A percentile compares a stretch with the other conserved stretches of the same genome.
Conservation (phyloP, 2,797 vertebrate genomes). For the Podargus strigoides region DNA sequence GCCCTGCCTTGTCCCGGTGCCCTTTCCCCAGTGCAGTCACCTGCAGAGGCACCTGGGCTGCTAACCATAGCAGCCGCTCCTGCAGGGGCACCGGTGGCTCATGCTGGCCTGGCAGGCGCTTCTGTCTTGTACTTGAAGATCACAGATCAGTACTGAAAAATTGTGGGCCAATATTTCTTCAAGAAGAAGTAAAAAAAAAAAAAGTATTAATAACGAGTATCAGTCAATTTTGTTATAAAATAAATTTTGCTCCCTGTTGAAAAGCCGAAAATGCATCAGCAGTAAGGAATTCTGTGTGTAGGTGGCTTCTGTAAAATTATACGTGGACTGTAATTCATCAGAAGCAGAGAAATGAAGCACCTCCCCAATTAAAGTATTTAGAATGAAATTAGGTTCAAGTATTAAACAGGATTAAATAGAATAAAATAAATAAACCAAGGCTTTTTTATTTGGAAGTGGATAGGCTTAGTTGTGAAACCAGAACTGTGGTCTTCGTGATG, state of each 20-base stretch:
- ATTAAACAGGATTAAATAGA: not conserved
- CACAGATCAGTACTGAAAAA: not conserved
- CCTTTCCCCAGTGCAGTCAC: not conserved
- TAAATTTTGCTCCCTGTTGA: not conserved
- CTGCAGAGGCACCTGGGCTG: not conserved
- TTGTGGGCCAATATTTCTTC: not conserved
- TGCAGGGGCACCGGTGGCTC: not conserved
- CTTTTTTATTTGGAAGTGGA: not conserved
- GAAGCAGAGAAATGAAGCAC: not conserved
- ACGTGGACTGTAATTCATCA: accelerated
- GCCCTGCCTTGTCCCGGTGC: too few species aligned
- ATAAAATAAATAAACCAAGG: not conserved
- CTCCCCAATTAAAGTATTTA: not conserved
- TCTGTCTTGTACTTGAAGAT: not conserved
- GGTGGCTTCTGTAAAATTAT: not conserved
- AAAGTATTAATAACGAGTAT: too few species aligned
- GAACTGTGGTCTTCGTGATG: not conserved
- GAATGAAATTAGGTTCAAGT: not conserved
- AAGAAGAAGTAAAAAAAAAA: not conserved
- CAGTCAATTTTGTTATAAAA: not conserved
- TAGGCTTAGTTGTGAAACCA: not conserved
- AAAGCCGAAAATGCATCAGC: not conserved
- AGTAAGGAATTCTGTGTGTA: not conserved
- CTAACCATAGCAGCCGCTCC: not conserved
- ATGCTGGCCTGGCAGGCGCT: not conserved